Percentiles rank a stretch among this genome's conserved stretches.
Conservation (phyloP, 2,888 invertebrate genomes). For the Itoplectis maculator region DNA sequence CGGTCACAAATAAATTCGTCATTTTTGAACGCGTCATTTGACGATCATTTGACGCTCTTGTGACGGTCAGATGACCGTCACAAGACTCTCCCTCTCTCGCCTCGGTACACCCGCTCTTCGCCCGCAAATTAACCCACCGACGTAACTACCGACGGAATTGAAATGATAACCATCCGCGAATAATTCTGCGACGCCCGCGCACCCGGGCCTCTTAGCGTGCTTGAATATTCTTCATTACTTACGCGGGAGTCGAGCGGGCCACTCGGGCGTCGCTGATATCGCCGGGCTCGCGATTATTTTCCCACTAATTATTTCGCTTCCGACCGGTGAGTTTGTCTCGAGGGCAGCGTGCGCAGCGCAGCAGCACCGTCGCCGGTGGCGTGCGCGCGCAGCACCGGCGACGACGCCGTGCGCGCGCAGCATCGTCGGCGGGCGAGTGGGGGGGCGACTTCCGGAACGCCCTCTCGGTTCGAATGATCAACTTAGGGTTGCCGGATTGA, state of each 20-base stretch:
- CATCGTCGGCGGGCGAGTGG: conserved; percentile 25
- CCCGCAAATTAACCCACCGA: conserved; percentile 39
- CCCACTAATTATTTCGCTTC: conserved; percentile 22
- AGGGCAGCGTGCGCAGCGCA: conserved; percentile 58
- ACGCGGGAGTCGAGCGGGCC: conserved; percentile 19
- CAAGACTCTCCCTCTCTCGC: too few species aligned
- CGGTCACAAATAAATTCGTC: too few species aligned
- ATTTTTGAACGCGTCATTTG: too few species aligned
- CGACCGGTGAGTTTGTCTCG: conserved; percentile 47
- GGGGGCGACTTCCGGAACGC: conserved; percentile 51
- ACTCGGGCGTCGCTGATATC: not conserved
- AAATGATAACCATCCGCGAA: conserved; percentile 21
- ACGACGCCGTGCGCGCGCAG: conserved; percentile 39
- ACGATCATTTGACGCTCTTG: too few species aligned
- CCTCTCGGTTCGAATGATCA: conserved; percentile 34
- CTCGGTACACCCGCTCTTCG: too few species aligned
- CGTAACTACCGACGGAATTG: conserved; percentile 24
- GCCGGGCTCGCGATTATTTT: conserved; percentile 16
- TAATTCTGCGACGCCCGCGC: conserved; percentile 11
- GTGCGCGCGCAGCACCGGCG: conserved; percentile 12
- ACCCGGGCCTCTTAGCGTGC: conserved; percentile 31
- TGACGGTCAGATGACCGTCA: too few species aligned
- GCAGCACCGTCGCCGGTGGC: conserved; percentile 50
- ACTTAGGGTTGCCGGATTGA: too few species aligned
- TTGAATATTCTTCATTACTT: conserved; percentile 39